phyloP scores from a whole-genome alignment of 2,797 vertebrate genomes.

The Anisognathus igniventris region DNA sequence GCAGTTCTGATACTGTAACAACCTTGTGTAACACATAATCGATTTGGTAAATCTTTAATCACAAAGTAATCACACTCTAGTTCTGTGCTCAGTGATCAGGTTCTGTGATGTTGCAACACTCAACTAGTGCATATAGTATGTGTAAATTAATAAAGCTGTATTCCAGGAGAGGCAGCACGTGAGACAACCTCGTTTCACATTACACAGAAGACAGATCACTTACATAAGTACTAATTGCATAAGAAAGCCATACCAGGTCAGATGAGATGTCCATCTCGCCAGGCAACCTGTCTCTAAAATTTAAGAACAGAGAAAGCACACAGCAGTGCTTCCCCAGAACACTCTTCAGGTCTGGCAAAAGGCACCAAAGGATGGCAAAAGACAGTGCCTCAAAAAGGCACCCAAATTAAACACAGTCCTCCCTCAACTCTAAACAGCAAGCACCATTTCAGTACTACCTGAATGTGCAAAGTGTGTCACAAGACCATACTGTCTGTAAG shows the following conservation, averaged over 20 bases:
- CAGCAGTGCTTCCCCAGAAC: neutral
- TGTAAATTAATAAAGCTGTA: slow-evolving; percentile 33
- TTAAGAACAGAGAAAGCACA: neutral
- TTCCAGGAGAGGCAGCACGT: neutral
- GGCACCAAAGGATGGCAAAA: neutral
- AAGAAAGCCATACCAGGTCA: neutral
- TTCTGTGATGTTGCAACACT: slow-evolving; percentile 7
- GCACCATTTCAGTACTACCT: neutral
- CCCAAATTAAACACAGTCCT: neutral
- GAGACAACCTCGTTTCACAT: neutral
- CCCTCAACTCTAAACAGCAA: neutral
- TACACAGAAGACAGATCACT: slow-evolving; percentile 34
- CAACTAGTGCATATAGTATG: neutral
- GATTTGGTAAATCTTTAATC: slow-evolving; percentile 30
- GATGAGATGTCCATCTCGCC: neutral
- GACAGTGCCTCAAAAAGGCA: neutral
- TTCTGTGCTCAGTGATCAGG: slow-evolving; percentile 15
- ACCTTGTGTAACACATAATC: neutral
- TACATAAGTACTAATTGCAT: slow-evolving; percentile 19
- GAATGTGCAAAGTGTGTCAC: neutral
- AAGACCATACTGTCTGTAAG: neutral
- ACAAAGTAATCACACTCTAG: neutral
- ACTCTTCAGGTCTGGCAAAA: neutral
- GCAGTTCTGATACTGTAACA: neutral
- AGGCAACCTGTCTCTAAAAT: neutral